Base-by-base conservation (phyloP, 2,113 vertebrate genomes). In the Syngnathus floridae region DNA sequence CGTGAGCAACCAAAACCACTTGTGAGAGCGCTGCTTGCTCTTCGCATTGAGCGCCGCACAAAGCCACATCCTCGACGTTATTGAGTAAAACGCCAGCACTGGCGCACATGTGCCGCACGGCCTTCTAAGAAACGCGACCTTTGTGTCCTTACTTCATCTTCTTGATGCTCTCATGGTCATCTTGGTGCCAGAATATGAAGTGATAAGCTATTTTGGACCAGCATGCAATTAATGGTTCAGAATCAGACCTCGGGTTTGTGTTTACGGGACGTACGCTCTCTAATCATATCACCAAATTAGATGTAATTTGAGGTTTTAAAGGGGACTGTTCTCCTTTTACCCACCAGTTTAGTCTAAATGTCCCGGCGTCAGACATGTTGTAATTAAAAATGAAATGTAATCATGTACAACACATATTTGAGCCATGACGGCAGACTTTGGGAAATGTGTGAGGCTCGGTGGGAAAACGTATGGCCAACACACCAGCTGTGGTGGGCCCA, bases 331-430 rank as follows among this genome's bases (percentile, higher is more conserved):
- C 79, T 83, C 73, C 61, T 76, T 77, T 85, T 71, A 81, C 82
- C 77, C 69, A 61, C 60, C 49, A n/a, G 77, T 81, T 82, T 66
- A 66, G 76, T 82, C 77, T 79, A 9, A 69, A 63, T 5, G 31
- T 56, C 72, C 62, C 76, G 73, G 71, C 52, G 68, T 60, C 71
- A 79, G 73, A 77, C 77, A 70, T 57, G 68, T 36, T 74, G 72
- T 80, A 82, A 84, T 87, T 84, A 84, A 79, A 83, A 79, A 79
- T 75, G 74, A 79, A 81, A 85, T 79, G 72, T 76, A 85, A 79
- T 85, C 74, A 82, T 26, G 7, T 66, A 56, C 70, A 71, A 80
- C 74, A 10, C 68, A 64, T 82, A 71, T 72, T 78, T 83, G 68
- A 78, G 75, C 66, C 66, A 16, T 72, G 2, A 14, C 70, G 59